Base-by-base conservation (phyloP, 2,888 invertebrate genomes). In the Schrankia costaestrigalis region DNA sequence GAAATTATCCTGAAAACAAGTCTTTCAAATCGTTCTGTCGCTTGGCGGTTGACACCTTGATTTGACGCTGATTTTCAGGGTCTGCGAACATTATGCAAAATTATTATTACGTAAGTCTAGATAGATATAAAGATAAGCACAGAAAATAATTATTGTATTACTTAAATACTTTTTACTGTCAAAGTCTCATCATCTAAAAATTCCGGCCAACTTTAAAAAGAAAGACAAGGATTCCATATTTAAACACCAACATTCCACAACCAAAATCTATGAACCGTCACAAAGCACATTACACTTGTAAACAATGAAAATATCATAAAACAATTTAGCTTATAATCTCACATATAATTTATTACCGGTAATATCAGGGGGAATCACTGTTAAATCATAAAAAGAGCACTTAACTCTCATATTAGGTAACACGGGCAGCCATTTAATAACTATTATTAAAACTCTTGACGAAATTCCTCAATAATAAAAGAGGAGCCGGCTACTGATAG, bases 321-420 rank as follows among this genome's bases (percentile, higher is more conserved):
- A 84, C 83, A 83, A 85, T 84, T 83, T 77, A 72, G 60, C 65
- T 63, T 61, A 70, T 79, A 78, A 78, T 79, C 77, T 64, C 61
- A 56, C 54, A 42, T 53, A 63, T 81, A 78, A 85, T 85, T 85
- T 83, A 84, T 72, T 67, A 63, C 63, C 72, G 46, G 71, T 79
- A 79, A 81, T 79, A 82, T 81, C 75, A 68, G 65, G 61, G 65
- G 49, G 79, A 78, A 81, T 81, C 80, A 75, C 77, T 76, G 80
- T 79, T 83, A 78, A 78, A 84, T 83, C 84, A 83, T 85, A 81
- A 85, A 80, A 83, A 79, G 73, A 73, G 56, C 78, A 78, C 78
- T 83, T 80, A 76, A 75, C 78, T 65, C 71, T 64, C 65, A 68
- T 77, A 82, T 84, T 83, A 84, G 81, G 73, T 75, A 78, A 76